Percentiles rank a stretch among this genome's conserved stretches.
Evolutionary conservation across 2,797 vertebrate genomes (phyloP).

Genomic region (Gymnodraco acuticeps): DNA sequence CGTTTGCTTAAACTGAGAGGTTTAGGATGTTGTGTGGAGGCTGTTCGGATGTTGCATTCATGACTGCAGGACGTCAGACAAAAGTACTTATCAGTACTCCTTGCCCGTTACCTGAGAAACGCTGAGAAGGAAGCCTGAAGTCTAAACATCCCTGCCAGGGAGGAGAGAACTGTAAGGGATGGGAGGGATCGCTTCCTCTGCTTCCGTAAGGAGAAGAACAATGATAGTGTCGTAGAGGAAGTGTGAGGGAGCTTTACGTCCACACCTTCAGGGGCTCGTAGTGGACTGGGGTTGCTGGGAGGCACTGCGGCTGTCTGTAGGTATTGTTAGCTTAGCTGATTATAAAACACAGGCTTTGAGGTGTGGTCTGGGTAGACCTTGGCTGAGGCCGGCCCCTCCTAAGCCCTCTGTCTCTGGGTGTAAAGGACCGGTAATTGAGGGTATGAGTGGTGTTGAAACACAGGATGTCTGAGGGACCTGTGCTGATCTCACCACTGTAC

Average conservation of each 20-base stretch:
- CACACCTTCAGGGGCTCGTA: constrained; percentile 46
- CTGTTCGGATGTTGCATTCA: not conserved
- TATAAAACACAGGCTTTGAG: constrained; percentile 49
- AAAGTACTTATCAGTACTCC: constrained; percentile 27
- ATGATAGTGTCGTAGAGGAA: constrained; percentile 72
- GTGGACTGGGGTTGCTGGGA: constrained; percentile 16
- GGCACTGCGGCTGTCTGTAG: constrained; percentile 36
- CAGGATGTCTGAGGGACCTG: constrained; percentile 68
- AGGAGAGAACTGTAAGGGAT: constrained; percentile 66
- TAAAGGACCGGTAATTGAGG: constrained; percentile 70
- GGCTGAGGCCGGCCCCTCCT: constrained; percentile 39
- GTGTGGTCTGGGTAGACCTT: constrained; percentile 57
- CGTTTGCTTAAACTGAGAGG: not conserved
- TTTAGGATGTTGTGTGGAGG: constrained; percentile 14
- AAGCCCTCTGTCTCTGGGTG: constrained; percentile 45
- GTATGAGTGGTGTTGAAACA: constrained; percentile 56
- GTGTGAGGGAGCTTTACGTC: constrained; percentile 40
- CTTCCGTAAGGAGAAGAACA: constrained; percentile 64
- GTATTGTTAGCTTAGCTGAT: constrained; percentile 65
- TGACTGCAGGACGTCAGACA: constrained; percentile 9
- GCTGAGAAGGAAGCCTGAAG: constrained; percentile 58
- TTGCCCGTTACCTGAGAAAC: constrained; percentile 61
- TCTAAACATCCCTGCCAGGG: constrained; percentile 68
- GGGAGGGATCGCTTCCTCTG: constrained; percentile 75
- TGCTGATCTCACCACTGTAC: constrained; percentile 51